Evolutionary conservation across 2,113 vertebrate genomes (phyloP).

Genomic region (Caranx ignobilis): DNA sequence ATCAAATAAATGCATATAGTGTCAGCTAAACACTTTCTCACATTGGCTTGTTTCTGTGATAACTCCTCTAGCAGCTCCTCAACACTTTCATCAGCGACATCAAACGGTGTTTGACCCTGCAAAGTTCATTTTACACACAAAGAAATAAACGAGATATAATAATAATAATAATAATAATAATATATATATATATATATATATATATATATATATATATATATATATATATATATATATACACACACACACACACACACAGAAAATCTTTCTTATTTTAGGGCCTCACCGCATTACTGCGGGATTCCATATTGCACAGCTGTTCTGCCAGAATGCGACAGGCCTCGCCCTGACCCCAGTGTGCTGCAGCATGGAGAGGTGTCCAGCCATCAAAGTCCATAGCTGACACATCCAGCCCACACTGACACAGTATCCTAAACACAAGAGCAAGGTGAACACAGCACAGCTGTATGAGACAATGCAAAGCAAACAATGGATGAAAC

Average conservation of each 20-base stretch:
- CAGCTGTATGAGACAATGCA: not conserved
- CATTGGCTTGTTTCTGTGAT: constrained; percentile 87
- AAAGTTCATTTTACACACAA: not conserved
- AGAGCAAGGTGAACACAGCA: constrained; percentile 4
- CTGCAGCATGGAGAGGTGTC: constrained; percentile 94
- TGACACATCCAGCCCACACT: constrained; percentile 91
- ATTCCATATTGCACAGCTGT: constrained; percentile 94
- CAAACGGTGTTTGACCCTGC: constrained; percentile 92
- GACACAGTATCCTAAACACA: constrained; percentile 88
- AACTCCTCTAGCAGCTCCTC: constrained; percentile 88
- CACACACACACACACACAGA: not conserved
- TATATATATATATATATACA: not conserved
- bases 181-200: too few relatives aligned
- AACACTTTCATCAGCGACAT: constrained; percentile 90
- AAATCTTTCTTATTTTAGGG: not conserved
- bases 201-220: not conserved
- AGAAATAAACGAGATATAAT: not conserved
- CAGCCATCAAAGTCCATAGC: constrained; percentile 92
- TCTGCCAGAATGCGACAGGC: constrained; percentile 92
- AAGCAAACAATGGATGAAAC: not conserved
- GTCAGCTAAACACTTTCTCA: constrained; percentile 64
- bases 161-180: not conserved
- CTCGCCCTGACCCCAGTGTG: constrained; percentile 95
- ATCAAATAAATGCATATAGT: not conserved
- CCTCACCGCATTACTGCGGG: constrained; percentile 92